Conservation (phyloP, 2,113 vertebrate genomes). For the Panthera tigris region DNA sequence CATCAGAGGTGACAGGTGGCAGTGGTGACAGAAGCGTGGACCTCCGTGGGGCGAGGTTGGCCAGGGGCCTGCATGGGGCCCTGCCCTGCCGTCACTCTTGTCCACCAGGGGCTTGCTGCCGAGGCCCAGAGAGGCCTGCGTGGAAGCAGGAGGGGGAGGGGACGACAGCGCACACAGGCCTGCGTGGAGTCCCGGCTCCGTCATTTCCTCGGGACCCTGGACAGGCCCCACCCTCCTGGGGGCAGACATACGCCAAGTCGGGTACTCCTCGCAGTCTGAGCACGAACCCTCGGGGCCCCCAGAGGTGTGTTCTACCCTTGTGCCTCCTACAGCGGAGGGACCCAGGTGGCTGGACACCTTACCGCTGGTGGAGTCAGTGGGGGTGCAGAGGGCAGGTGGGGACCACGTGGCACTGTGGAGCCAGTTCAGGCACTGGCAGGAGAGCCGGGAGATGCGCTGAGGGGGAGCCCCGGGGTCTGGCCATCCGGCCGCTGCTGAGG, state of each 20-base stretch:
- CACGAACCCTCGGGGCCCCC: neutral
- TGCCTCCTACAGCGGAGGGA: neutral
- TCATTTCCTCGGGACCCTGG: no score
- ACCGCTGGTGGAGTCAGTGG: neutral
- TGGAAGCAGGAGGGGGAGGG: neutral
- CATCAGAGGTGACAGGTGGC: neutral
- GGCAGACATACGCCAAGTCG: neutral
- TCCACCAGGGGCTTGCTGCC: neutral
- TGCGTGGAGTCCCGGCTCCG: neutral
- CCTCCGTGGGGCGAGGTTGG: neutral
- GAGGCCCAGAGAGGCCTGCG: neutral
- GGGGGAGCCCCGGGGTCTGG: no score
- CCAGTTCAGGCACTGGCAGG: neutral
- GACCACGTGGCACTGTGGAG: no score
- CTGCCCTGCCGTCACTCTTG: neutral
- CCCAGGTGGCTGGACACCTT: neutral
- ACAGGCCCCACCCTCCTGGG: neutral
- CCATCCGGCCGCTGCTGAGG: neutral
- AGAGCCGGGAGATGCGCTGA: neutral
- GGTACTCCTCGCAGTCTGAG: fast-evolving
- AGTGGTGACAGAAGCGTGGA: neutral
- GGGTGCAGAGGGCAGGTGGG: neutral
- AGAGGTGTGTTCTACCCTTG: fast-evolving
- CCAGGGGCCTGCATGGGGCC: neutral
- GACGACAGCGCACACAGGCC: no score